Evolutionary conservation across 2,888 invertebrate species (phyloP).

Genomic region (Calliopum simillimum): DNA sequence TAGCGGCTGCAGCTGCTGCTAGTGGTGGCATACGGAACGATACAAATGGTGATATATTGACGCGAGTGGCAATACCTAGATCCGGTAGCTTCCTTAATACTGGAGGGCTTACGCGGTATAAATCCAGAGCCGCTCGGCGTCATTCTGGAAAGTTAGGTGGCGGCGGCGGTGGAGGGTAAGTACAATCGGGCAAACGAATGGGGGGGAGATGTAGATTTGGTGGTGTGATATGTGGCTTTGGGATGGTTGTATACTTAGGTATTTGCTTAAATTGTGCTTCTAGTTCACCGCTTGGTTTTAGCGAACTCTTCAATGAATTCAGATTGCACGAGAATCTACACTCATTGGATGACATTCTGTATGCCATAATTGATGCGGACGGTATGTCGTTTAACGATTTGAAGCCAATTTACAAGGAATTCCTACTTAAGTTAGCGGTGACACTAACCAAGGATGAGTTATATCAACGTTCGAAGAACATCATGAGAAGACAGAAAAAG

Average conservation of each 20-base stretch:
- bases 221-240: background rate
- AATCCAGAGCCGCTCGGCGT: slow-evolving; percentile 70
- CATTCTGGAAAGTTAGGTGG: slow-evolving; percentile 67
- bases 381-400: slow-evolving; percentile 94
- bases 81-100: slow-evolving; percentile 88
- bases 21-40: slow-evolving; percentile 60
- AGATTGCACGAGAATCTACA: slow-evolving; percentile 88
- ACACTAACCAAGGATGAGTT: slow-evolving; percentile 93
- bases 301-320: slow-evolving; percentile 88
- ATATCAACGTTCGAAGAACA: slow-evolving; percentile 88
- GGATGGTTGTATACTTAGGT: background rate
- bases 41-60: slow-evolving; percentile 83
- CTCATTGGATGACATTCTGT: slow-evolving; percentile 88
- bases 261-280: slow-evolving; percentile 61
- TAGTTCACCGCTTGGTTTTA: slow-evolving; percentile 86
- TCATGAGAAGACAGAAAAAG: slow-evolving; percentile 87
- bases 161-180: slow-evolving; percentile 54
- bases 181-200: slow-evolving; percentile 5
- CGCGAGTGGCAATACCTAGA: slow-evolving; percentile 87
- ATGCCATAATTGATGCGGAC: slow-evolving; percentile 89
- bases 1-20: slow-evolving; percentile 45
- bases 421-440: slow-evolving; percentile 85
- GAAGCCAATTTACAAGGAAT: slow-evolving; percentile 92
- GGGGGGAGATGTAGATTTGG: background rate
- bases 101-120: slow-evolving; percentile 80